Evolutionary conservation across 2,797 vertebrate species (phyloP), one percentile per base, ranked within the genome.

Genomic region (Aratinga solstitialis): DNA sequence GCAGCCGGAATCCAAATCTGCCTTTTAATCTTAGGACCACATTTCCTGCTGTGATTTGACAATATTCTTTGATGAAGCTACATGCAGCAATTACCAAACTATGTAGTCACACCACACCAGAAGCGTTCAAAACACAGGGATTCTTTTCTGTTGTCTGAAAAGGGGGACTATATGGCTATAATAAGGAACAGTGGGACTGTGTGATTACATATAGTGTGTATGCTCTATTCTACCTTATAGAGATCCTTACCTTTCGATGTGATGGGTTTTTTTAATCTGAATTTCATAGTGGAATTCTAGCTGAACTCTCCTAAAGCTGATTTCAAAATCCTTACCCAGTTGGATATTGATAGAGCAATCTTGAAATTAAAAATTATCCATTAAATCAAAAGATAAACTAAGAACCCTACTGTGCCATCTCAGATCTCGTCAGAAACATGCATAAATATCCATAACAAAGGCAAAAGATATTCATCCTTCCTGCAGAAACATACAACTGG

Each of bases 1-100:
- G 48, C 61, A 74, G 69, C 74, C 9, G 2, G 88, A 91, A 79
- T 93, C 29, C 47, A 51, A 83, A 91, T 73, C 62, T 68, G 58
- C 67, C 19, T 81, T 95, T 90, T 76, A 84, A 68, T 76, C 38
- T 36, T 36, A 74, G 34, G 15, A 58, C 32, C 2, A 0, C 36
- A 24, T 61, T 88, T 89, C 42, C 74, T 83, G 38, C 77, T 89
- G 67, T 56, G 82, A 84, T 78, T 62, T 17, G 19, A 86, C 83
- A 90, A 61, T 76, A 42, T 89, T 86, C 56, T 93, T 29, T 85
- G 91, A 89, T 87, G 62, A 95, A 95, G 77, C 38, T 47, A 72
- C 61, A 47, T 27, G 48, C 15, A 77, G 69, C 59, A 87, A 30
- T 77, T 92, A 80, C 29, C 73, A 62, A 80, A 90, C 54, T 51